Evolutionary conservation across 2,113 vertebrate species (phyloP).

Genomic region (Plecotus auritus): DNA sequence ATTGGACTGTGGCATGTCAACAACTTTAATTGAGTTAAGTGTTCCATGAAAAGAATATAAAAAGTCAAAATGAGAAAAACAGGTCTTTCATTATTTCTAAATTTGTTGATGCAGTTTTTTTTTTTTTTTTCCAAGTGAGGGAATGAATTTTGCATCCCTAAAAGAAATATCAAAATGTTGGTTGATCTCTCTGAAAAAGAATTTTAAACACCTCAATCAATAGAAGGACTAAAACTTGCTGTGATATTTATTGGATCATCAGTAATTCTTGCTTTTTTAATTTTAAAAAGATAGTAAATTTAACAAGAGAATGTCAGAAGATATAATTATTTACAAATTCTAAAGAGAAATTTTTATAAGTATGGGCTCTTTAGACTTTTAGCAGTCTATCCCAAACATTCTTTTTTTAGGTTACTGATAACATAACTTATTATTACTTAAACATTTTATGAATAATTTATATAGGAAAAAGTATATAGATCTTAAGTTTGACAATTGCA

Average conservation of each 20-base stretch:
- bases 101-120: slow-evolving; percentile 61
- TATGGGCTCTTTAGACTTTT: neutral
- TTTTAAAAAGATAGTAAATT: slow-evolving; percentile 72
- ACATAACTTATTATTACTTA: slow-evolving; percentile 1
- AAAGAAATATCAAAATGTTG: slow-evolving; percentile 65
- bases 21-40: slow-evolving; percentile 67
- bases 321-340: slow-evolving; percentile 42
- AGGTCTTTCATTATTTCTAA: slow-evolving; percentile 47
- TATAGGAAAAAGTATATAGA: neutral
- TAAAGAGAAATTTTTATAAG: neutral
- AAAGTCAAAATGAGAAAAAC: slow-evolving; percentile 58
- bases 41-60: slow-evolving; percentile 60
- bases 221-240: slow-evolving; percentile 73
- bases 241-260: slow-evolving; percentile 75
- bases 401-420: neutral
- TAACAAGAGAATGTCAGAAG: slow-evolving; percentile 62
- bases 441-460: neutral
- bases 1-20: slow-evolving; percentile 49
- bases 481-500: neutral
- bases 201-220: slow-evolving; percentile 77
- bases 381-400: neutral
- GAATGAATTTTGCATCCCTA: slow-evolving; percentile 50
- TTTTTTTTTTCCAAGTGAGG: slow-evolving; percentile 54
- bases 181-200: slow-evolving; percentile 69
- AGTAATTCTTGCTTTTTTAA: slow-evolving; percentile 63